Base-by-base conservation (phyloP, 1,140 invertebrate species). In the Euwallacea fornicatus region DNA sequence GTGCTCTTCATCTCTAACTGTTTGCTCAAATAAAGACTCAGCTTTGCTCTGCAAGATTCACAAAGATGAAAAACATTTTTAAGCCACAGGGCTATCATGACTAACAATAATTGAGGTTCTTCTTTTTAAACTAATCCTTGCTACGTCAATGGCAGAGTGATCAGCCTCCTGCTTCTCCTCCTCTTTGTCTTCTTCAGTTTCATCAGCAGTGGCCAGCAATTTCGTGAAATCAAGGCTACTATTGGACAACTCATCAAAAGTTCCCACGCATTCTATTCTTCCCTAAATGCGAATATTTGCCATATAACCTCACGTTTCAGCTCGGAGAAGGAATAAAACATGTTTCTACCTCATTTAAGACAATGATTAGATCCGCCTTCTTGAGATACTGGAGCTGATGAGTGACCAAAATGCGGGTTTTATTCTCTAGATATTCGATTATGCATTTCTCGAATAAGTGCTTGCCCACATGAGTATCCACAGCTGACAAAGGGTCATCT, bases 401-500 rank as follows among this genome's bases (percentile, higher is more conserved):
- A 3, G 93, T 96, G 0, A 93, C 89, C 7, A 96, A 83, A 67
- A 96, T 87, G 10, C 90, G 82, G 0, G 91, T 92, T 71, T 83
- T 85, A 9, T 81, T 85, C 67, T 75, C 83, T 47, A 91, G 79
- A 73, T 86, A 84, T 4, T 86, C 85, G 75, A 82, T 79, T 62
- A 91, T 87, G 47, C 89, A 89, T 68, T 87, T 83, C n/a, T 88
- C 82, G 72, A 90, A 91, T 2, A 91, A 79, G 78, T 90, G 87
- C 61, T 84, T 84, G 0, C 86, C 87, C n/a, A 91, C 89, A 72
- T 87, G 86, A 0, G 87, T 82, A 81, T 98, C 97, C 7, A 99
- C 94, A 8, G 96, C 96, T 78, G 94, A 96, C 10, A 99, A 84
- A 6, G 97, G 96, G 87, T 99, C 97, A 82, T 99, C 97, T 75